A percentile compares a stretch with the other conserved stretches of the same genome.
Conservation (phyloP, 2,113 vertebrate species). For the Globicephala melas region DNA sequence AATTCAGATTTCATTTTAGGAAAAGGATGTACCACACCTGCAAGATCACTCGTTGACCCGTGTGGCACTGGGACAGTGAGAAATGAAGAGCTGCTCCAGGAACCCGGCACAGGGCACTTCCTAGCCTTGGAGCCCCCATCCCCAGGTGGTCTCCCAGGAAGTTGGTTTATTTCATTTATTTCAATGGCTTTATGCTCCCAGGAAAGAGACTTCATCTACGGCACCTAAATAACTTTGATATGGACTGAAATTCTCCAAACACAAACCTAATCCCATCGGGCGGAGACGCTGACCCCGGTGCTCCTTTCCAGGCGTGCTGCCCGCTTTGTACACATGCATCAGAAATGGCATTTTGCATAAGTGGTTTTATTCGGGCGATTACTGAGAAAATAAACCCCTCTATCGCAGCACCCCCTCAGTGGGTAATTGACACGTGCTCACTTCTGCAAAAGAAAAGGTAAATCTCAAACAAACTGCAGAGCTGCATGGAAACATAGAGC, state of each 20-base stretch:
- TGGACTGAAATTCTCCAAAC: neutral
- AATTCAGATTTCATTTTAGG: neutral
- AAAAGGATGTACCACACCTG: neutral
- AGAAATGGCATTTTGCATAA: neutral
- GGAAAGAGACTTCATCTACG: neutral
- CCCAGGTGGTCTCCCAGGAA: neutral
- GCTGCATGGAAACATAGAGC: rapidly evolving
- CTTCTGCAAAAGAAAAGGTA: slow-evolving; percentile 14
- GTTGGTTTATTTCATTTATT: neutral
- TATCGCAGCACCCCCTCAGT: neutral
- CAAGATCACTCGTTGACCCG: neutral
- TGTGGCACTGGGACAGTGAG: no score
- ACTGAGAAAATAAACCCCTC: neutral
- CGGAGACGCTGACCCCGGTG: rapidly evolving
- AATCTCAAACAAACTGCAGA: neutral
- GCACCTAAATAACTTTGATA: neutral
- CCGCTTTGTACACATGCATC: neutral
- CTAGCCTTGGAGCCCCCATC: neutral
- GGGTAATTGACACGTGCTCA: neutral
- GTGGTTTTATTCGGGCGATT: slow-evolving; percentile 4
- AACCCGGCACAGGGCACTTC: no score
- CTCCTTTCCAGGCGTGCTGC: neutral
- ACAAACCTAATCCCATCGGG: neutral
- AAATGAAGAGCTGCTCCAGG: rapidly evolving
- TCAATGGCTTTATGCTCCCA: neutral